A percentile compares a stretch with the other conserved stretches of the same genome.
Conservation (phyloP, 2,113 vertebrate genomes). For the Platysternon megacephalum region DNA sequence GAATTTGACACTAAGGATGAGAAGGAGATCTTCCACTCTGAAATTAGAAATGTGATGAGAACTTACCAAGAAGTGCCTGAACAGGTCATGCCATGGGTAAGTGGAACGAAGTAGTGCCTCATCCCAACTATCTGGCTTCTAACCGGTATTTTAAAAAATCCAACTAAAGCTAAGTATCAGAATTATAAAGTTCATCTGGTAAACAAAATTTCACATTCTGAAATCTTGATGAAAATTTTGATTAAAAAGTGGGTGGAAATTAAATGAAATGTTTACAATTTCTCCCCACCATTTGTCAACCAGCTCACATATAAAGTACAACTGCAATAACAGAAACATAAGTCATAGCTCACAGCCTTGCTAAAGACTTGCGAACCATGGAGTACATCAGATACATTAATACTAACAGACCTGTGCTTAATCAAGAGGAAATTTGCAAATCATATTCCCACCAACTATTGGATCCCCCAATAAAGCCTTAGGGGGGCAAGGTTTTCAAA, state of each 20-base stretch:
- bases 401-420: background rate
- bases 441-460: background rate
- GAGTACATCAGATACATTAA: background rate
- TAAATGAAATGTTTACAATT: background rate
- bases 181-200: background rate
- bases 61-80: background rate
- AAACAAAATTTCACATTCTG: background rate
- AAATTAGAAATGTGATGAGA: background rate
- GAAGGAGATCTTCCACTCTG: background rate
- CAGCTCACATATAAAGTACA: background rate
- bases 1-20: background rate
- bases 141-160: background rate
- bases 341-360: background rate
- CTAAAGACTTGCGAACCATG: background rate
- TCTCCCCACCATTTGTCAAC: background rate
- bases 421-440: background rate
- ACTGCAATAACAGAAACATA: background rate
- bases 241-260: background rate
- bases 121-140: background rate
- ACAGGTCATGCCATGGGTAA: accelerated
- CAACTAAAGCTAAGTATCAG: background rate
- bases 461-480: background rate
- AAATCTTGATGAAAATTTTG: background rate
- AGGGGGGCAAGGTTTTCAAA: background rate
- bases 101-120: background rate